phyloP scores from a whole-genome alignment of 1,140 invertebrate species.

The Phymorhynchus buccinoides region DNA sequence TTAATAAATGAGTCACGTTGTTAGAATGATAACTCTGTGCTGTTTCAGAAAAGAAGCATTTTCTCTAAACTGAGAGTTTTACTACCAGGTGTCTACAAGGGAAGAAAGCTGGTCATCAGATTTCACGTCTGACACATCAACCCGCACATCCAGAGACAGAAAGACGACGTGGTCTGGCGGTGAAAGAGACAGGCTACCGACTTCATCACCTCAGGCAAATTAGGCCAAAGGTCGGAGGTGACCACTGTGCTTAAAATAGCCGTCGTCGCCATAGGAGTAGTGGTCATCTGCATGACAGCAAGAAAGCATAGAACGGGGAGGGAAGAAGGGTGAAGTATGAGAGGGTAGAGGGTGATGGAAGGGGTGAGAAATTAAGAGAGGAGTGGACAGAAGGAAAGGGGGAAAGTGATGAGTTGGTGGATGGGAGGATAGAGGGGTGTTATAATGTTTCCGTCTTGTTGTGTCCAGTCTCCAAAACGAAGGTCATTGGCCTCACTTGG shows the following conservation, averaged over 20 bases:
- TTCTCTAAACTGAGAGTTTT: too few species aligned
- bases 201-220: background rate
- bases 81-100: too few species aligned
- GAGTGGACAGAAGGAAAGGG: background rate
- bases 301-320: too few species aligned
- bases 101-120: too few species aligned
- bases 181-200: background rate
- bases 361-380: background rate
- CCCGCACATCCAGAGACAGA: background rate
- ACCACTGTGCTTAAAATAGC: background rate
- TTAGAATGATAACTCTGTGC: too few species aligned
- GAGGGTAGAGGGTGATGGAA: background rate
- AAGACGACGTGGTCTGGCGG: background rate
- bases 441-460: background rate
- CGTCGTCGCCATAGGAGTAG: background rate
- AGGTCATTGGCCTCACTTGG: background rate
- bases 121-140: too few species aligned
- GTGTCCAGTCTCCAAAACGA: background rate
- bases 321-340: background rate
- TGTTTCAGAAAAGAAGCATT: too few species aligned
- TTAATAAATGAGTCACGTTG: too few species aligned
- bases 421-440: background rate
- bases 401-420: background rate
- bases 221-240: slow-evolving; percentile 12
- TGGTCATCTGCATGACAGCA: background rate